Evolutionary conservation across 2,888 invertebrate genomes (phyloP), one percentile per base, ranked within the genome.

Genomic region (Himalopsyche japonica): DNA sequence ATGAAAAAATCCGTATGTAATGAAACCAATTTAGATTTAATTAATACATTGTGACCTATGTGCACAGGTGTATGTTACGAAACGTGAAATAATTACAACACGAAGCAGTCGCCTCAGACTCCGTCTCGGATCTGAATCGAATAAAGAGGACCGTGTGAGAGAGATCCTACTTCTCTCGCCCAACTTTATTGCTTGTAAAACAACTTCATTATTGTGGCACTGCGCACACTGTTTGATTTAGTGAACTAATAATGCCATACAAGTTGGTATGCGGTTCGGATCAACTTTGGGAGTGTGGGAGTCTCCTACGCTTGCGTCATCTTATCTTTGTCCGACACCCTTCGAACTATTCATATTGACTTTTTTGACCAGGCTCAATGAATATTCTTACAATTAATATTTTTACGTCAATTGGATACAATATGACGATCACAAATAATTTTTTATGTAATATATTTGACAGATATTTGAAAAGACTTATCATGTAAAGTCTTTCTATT

Each of bases 191-290:
- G 79, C 79, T 49, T 79, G 83, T 83, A 83, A 83, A 83, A 83
- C 83, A 83, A 79, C 83, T 83, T 83, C 83, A 83, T 83, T 83
- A 83, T 83, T 83, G 76, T 79, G 78, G 79, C 47, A 76, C 64
- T 57, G 47, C 79, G 70, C 76, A 76, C 49, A 34, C 64, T 83
- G 82, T 82, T 82, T 82, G 83, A 83, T 83, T 83, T 83, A 83
- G 83, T 83, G 83, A 79, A 76, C 83, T 83, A 83, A 83, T 83
- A 82, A 70, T 70, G 70, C 70, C 27, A 70, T 70, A 70, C 70
- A 70, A 70, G 70, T 70, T 70, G 70, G 70, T 70, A 70, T 70
- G 70, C 27, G 70, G 70, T 30, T 70, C 70, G 70, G 27, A 70
- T 70, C 70, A 27, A 70, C 70, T 70, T 27, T 70, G 70, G 30